phyloP scores from a whole-genome alignment of 2,113 vertebrate genomes.

The Pseudolaguvia tuberculata region DNA sequence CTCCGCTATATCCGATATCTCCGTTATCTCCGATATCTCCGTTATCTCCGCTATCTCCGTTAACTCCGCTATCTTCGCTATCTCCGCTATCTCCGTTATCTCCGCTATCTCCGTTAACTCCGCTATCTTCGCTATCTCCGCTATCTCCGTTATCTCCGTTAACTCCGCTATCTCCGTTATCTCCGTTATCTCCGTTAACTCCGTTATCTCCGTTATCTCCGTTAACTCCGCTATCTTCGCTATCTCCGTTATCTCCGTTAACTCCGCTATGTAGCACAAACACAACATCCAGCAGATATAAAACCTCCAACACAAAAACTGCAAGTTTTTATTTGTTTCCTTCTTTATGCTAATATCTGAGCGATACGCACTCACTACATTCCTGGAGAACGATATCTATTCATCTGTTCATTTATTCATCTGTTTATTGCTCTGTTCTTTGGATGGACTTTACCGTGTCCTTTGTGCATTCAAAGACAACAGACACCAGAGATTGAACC shows the following conservation, averaged over 20 bases:
- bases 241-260: neutral
- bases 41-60: neutral
- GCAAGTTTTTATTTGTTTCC: conserved; percentile 20
- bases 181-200: too few relatives aligned
- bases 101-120: neutral
- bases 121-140: neutral
- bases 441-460: neutral
- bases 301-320: neutral
- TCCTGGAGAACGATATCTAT: neutral
- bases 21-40: neutral
- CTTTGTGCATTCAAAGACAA: neutral
- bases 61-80: neutral
- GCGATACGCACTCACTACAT: neutral
- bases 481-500: neutral
- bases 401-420: too few relatives aligned
- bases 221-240: neutral
- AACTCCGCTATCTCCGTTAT: neutral
- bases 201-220: neutral
- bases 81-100: neutral
- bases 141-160: neutral
- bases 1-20: too few relatives aligned
- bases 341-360: neutral
- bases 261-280: neutral
- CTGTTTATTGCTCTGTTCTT: neutral
- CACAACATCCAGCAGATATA: neutral